Percentiles rank a stretch among this genome's conserved stretches.
Conservation (phyloP, 2,888 invertebrate species). For the Dyspetes luteomarginatus region DNA sequence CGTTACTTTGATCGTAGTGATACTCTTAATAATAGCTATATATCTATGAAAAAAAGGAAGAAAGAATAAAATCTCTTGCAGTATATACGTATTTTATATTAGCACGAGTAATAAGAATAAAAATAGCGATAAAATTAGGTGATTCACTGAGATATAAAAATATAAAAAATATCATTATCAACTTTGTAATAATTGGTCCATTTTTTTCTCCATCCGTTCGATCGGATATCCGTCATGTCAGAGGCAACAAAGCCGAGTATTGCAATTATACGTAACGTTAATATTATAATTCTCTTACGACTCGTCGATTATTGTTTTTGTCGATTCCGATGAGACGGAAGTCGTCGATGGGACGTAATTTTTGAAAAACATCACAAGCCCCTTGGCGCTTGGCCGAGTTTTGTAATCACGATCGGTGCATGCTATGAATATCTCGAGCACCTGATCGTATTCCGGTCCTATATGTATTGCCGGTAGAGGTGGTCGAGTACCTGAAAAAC, state of each 20-base stretch:
- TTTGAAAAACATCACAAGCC: slow-evolving; percentile 84
- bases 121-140: background rate
- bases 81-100: background rate
- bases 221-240: background rate
- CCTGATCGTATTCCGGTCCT: slow-evolving; percentile 86
- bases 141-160: background rate
- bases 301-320: slow-evolving; percentile 8
- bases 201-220: background rate
- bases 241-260: background rate
- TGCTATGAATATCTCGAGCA: slow-evolving; percentile 89
- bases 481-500: slow-evolving; percentile 88
- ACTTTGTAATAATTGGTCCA: background rate
- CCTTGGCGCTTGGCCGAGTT: slow-evolving; percentile 86
- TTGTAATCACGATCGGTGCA: slow-evolving; percentile 88
- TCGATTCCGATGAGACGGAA: slow-evolving; percentile 1
- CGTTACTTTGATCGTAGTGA: slow-evolving; percentile 75
- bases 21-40: slow-evolving; percentile 78
- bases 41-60: slow-evolving; percentile 67
- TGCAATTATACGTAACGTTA: background rate
- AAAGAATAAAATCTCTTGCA: background rate
- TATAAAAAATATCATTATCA: background rate
- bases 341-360: slow-evolving; percentile 74
- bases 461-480: slow-evolving; percentile 87
- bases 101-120: background rate
- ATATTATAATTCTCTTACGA: slow-evolving; percentile 1